Percentiles rank a stretch among this genome's conserved stretches.
Evolutionary conservation across 2,888 invertebrate genomes (phyloP).

Genomic region (Coelopa pilipes): DNA sequence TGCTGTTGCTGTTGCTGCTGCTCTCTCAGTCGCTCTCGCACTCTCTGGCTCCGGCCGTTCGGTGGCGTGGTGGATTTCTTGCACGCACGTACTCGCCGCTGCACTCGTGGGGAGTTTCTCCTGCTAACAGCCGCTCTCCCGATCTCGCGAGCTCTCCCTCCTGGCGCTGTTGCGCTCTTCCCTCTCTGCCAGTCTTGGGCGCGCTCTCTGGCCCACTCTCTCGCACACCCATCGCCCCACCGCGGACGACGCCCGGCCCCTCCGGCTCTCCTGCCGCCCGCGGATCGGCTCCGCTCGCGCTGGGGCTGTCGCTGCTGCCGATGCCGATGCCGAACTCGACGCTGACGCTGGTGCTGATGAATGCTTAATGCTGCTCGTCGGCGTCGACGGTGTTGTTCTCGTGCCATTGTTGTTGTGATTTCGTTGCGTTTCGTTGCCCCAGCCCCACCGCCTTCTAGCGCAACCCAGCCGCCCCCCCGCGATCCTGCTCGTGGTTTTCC

Average conservation of each 20-base stretch:
- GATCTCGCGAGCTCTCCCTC: no score
- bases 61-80: no score
- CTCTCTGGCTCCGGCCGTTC: not conserved
- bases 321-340: not conserved
- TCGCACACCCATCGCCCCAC: no score
- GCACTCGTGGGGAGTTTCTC: no score
- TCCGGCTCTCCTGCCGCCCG: not conserved
- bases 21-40: not conserved
- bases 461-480: no score
- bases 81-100: no score
- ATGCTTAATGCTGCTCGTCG: not conserved
- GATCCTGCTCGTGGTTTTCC: no score
- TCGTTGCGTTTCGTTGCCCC: slow-evolving; percentile 3
- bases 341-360: not conserved
- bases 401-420: slow-evolving; percentile 10
- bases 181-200: no score
- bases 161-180: no score
- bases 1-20: not conserved
- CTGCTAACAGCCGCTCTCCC: no score
- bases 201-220: no score
- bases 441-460: slow-evolving; percentile 17
- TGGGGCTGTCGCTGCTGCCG: slow-evolving; percentile 3
- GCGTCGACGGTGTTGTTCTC: not conserved
- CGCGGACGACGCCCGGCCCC: not conserved
- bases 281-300: not conserved